Evolutionary conservation across 2,888 invertebrate species (phyloP).

Genomic region (Lucinisca nassula): DNA sequence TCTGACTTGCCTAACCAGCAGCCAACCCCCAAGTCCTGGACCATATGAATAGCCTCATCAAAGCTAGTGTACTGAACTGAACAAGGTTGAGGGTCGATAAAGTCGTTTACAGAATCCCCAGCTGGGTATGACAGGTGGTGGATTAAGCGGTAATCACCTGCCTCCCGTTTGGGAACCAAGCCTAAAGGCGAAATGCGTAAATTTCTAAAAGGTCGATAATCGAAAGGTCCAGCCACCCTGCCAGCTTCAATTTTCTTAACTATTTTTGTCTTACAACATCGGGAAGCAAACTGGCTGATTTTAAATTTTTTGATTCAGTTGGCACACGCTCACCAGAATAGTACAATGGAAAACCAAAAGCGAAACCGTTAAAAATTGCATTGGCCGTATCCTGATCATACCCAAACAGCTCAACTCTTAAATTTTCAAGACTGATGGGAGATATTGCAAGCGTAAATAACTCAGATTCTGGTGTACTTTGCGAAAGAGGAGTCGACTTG

Average conservation of each 20-base stretch:
- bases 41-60: constrained; percentile 6
- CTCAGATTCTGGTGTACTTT: not conserved
- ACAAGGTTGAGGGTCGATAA: constrained; percentile 7
- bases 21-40: not conserved
- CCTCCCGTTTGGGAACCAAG: constrained; percentile 19
- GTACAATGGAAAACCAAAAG: constrained; percentile 18
- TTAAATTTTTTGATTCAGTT: not conserved
- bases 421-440: not conserved
- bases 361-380: constrained; percentile 13
- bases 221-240: not conserved
- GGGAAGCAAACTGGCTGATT: not conserved
- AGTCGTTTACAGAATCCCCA: constrained; percentile 19
- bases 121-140: constrained; percentile 34
- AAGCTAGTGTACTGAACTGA: constrained; percentile 23
- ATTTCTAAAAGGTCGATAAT: not conserved
- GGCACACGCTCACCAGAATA: not conserved
- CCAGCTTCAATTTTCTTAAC: not conserved
- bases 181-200: constrained; percentile 35
- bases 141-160: not conserved
- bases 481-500: not conserved
- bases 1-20: not conserved
- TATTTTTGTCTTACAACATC: not conserved
- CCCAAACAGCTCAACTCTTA: not conserved
- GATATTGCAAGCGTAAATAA: not conserved
- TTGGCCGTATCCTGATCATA: not conserved